Evolutionary conservation across 2,113 vertebrate genomes (phyloP), one percentile per base, ranked within the genome.

Genomic region (Onychostoma macrolepis): DNA sequence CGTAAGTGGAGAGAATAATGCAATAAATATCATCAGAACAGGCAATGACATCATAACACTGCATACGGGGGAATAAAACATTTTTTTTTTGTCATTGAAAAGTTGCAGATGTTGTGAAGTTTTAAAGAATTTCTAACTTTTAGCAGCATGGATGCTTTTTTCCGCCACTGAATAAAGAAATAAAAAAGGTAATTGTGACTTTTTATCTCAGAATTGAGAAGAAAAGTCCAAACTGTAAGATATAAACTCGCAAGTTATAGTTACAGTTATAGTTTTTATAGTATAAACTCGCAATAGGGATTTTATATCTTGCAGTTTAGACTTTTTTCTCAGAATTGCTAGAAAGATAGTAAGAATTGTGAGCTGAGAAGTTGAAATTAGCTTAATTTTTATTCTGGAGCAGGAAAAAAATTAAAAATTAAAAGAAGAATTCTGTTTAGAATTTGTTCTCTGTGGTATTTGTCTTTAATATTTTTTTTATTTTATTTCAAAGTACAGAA

Each of bases 1-100:
- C 63, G 36, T 63, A 81, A 81, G 30, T 19, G n/a, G 38, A 67
- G 61, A 45, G 15, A 82, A 26, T 67, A 36, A 82, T 33, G 61
- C 80, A 48, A 28, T 28, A 43, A 33, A 67, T 67, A 19, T 82
- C 30, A 12, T 82, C 2, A 30, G 38, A 65, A 69, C 5, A 41
- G 33, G 3, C 48, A 65, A 65, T 80, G 21, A 36, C 9, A 8
- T 82, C n/a, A 43, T 67, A 69, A 30, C 61, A 81, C 30, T 5
- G 77, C 50, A 43, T 81, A 63, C 11, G 8, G 58, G 11, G 30
- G 30, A 30, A 41, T 58, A 24, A 56, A 24, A 6, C 1, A 1
- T 50, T 30, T 33, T 1, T 26, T 26, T 78, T 33, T 53, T 45
- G 4, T 33, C 7, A 33, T 80, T 33, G 3, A 80, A 58, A 58